A percentile compares a stretch with the other conserved stretches of the same genome.
phyloP scores from a whole-genome alignment of 2,113 vertebrate genomes.

The Salvelinus alpinus region DNA sequence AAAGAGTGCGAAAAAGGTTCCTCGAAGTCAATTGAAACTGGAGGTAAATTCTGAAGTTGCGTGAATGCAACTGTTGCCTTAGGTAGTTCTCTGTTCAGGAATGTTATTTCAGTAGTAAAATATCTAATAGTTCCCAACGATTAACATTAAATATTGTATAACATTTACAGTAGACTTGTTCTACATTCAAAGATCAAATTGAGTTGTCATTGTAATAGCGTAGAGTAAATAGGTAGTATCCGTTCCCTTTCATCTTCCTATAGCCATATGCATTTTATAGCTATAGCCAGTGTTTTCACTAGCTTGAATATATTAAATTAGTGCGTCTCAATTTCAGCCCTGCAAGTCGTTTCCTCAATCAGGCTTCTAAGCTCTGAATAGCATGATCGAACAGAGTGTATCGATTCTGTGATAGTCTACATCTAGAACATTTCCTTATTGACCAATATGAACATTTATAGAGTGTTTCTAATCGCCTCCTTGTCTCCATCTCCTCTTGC shows the following conservation, averaged over 20 bases:
- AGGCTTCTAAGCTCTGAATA: background rate
- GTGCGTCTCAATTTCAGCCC: background rate
- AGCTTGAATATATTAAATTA: background rate
- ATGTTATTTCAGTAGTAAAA: constrained; percentile 1
- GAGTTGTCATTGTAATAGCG: constrained; percentile 25
- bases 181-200: background rate
- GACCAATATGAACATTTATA: background rate
- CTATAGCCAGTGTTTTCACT: background rate
- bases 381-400: constrained; percentile 8
- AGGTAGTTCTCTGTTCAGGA: background rate
- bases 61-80: background rate
- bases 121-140: background rate
- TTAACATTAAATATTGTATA: background rate
- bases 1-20: background rate
- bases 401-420: background rate
- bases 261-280: background rate
- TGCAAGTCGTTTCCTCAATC: constrained; percentile 27
- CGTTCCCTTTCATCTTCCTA: constrained; percentile 5
- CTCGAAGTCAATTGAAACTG: background rate
- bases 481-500: constrained; percentile 32
- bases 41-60: background rate
- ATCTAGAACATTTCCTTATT: background rate
- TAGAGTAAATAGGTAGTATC: constrained; percentile 31
- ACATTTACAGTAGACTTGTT: background rate
- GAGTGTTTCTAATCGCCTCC: constrained; percentile 7